phyloP scores from a whole-genome alignment of 2,113 vertebrate species.

The Myodes glareolus region DNA sequence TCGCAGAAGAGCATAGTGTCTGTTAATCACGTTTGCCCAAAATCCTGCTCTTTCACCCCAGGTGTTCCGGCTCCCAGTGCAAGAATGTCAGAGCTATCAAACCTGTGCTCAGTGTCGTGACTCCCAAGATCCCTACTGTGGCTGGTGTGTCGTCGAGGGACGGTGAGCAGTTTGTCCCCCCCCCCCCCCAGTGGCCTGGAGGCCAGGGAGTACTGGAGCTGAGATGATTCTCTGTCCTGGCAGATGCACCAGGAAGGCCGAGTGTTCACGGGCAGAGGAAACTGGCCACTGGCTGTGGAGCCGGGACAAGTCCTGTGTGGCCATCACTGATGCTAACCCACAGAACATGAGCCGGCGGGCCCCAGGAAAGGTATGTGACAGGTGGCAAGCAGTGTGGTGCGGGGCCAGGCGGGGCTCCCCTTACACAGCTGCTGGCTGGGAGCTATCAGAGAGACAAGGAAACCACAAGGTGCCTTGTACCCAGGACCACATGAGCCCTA shows the following conservation, averaged over 20 bases:
- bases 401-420: neutral
- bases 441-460: neutral
- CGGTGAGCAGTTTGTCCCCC: conserved; percentile 59
- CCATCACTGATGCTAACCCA: conserved; percentile 88
- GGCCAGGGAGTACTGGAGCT: neutral
- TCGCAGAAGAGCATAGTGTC: neutral
- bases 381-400: neutral
- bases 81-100: conserved; percentile 89
- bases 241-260: conserved; percentile 90
- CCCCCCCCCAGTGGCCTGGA: rapidly evolving
- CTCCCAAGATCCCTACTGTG: conserved; percentile 94
- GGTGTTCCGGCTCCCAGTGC: conserved; percentile 91
- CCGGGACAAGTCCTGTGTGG: conserved; percentile 88
- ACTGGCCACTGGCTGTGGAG: conserved; percentile 95
- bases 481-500: neutral
- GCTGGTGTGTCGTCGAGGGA: conserved; percentile 94
- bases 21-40: rapidly evolving
- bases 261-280: conserved; percentile 87
- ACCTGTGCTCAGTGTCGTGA: conserved; percentile 90
- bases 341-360: conserved; percentile 92
- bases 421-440: neutral
- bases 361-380: conserved; percentile 77
- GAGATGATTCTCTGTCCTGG: neutral
- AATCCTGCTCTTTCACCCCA: conserved; percentile 18
- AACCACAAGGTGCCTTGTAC: neutral